Evolutionary conservation across 2,797 vertebrate genomes (phyloP).

Genomic region (Sebastes cheni): DNA sequence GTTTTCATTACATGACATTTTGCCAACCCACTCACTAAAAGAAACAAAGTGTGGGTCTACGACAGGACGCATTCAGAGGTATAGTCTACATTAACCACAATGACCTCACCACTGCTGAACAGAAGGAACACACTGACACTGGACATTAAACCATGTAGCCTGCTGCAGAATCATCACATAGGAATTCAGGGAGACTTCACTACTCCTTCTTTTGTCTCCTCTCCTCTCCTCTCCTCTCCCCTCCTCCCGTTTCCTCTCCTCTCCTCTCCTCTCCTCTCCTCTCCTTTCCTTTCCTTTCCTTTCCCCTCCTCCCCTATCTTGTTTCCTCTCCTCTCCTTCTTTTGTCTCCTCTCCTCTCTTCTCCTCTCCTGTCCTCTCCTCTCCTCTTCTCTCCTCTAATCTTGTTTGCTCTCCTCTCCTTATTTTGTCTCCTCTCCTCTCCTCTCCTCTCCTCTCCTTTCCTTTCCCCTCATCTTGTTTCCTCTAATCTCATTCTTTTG

Average conservation of each 20-base stretch:
- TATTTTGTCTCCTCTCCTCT: too few species aligned
- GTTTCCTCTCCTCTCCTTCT: not conserved
- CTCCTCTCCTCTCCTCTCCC: not conserved
- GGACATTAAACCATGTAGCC: not conserved
- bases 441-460: too few species aligned
- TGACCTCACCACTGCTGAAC: not conserved
- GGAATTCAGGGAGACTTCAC: not conserved
- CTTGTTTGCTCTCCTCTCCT: too few species aligned
- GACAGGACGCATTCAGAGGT: not conserved
- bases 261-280: not conserved
- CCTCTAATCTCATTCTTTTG: too few species aligned
- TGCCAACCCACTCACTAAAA: not conserved
- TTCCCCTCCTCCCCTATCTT: not conserved
- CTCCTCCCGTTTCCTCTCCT: not conserved
- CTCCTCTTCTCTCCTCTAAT: rapidly evolving
- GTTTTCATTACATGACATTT: not conserved
- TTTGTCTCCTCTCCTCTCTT: too few species aligned
- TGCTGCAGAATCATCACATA: not conserved
- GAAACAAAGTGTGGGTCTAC: not conserved
- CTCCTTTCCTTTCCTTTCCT: not conserved
- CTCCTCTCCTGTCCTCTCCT: too few species aligned
- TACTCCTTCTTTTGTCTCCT: too few species aligned
- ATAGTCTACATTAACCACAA: not conserved
- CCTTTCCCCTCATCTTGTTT: too few species aligned
- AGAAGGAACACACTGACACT: not conserved